These are phyloP conservation scores for Tachina grossa DNA, from an alignment of 2,888 invertebrate genomes.

Conservation along the genomic window DNA sequence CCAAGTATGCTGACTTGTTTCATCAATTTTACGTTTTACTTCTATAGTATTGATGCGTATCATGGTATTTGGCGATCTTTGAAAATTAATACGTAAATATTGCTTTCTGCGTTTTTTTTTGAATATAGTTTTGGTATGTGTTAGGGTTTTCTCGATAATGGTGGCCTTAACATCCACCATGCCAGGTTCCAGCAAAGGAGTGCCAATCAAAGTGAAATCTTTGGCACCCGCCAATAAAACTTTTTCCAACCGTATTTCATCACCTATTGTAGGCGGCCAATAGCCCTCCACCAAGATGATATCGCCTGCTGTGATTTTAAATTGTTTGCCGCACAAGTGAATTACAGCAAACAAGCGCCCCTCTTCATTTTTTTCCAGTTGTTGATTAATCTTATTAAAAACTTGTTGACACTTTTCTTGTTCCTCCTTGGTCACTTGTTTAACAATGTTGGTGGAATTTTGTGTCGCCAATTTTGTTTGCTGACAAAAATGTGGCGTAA, in stretches of 20 bases:
- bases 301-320: constrained; percentile 93
- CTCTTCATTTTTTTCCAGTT: constrained; percentile 75
- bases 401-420: constrained; percentile 75
- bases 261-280: constrained; percentile 92
- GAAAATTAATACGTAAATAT: constrained; percentile 89
- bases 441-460: neutral
- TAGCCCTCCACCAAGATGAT: constrained; percentile 91
- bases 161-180: constrained; percentile 91
- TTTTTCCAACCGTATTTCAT: constrained; percentile 91
- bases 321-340: constrained; percentile 91
- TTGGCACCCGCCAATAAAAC: constrained; percentile 90
- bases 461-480: constrained; percentile 71
- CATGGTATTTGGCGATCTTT: constrained; percentile 88
- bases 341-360: constrained; percentile 89
- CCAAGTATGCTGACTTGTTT: constrained; percentile 24
- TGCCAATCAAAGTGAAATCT: constrained; percentile 92
- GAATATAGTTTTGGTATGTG: constrained; percentile 91
- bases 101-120: constrained; percentile 91
- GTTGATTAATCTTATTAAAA: constrained; percentile 78
- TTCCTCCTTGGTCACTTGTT: constrained; percentile 72
- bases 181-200: constrained; percentile 89
- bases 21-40: constrained; percentile 83
- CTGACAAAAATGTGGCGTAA: constrained; percentile 73
- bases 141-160: constrained; percentile 91
- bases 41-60: constrained; percentile 90